phyloP scores from a whole-genome alignment of 2,797 vertebrate species.

The Psittacula derbiana region DNA sequence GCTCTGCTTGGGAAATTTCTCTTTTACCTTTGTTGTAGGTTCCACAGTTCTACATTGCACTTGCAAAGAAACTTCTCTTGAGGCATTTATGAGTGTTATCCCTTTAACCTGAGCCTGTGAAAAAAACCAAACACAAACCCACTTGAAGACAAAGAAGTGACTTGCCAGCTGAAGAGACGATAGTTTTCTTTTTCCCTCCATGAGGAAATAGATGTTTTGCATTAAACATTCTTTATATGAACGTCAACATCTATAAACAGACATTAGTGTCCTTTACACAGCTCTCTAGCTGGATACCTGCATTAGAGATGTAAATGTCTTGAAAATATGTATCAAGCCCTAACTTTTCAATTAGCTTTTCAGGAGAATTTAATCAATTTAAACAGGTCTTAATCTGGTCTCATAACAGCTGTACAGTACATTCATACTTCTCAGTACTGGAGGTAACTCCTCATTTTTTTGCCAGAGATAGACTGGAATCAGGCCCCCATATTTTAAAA shows the following conservation, averaged over 20 bases:
- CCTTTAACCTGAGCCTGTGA: conserved; percentile 24
- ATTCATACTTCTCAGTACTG: neutral
- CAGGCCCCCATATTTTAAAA: neutral
- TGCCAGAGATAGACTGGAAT: neutral
- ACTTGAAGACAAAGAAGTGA: conserved; percentile 4
- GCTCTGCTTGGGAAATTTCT: conserved; percentile 35
- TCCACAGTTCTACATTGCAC: neutral
- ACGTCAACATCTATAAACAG: conserved; percentile 31
- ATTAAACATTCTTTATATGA: conserved; percentile 44
- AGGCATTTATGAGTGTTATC: conserved; percentile 2
- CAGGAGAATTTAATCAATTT: neutral
- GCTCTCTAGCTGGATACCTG: neutral
- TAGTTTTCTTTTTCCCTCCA: neutral
- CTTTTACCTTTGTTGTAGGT: neutral
- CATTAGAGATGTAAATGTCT: neutral
- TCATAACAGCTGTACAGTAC: neutral
- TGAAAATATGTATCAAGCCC: neutral
- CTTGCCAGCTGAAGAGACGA: conserved; percentile 15
- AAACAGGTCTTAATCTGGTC: neutral
- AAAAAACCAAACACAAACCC: neutral
- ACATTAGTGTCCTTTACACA: conserved; percentile 14
- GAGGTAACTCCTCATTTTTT: neutral
- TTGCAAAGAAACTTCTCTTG: neutral
- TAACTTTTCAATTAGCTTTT: neutral
- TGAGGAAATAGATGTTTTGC: conserved; percentile 34